Evolutionary conservation across 2,888 invertebrate species (phyloP).

Genomic region (Pammene aurita): DNA sequence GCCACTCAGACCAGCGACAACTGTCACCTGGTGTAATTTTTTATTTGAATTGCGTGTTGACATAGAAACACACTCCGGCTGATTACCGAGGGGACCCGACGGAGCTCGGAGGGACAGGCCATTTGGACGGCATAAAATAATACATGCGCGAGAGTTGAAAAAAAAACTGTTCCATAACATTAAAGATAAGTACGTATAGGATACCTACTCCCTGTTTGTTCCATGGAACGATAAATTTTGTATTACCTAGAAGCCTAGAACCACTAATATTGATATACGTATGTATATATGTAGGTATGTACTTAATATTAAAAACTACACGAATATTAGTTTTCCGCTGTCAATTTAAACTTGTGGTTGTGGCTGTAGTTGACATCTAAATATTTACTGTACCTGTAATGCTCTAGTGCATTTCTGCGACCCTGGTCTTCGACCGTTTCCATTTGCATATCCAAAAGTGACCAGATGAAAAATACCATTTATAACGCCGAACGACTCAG

Average conservation of each 20-base stretch:
- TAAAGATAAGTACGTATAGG: not conserved
- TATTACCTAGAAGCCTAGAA: too few relatives aligned
- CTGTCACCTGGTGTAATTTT: constrained; percentile 41
- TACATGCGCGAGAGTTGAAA: constrained; percentile 3
- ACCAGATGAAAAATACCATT: constrained; percentile 35
- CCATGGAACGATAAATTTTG: too few relatives aligned
- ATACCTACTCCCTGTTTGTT: too few relatives aligned
- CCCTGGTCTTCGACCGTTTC: constrained; percentile 45
- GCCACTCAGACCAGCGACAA: constrained; percentile 16
- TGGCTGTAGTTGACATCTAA: not conserved
- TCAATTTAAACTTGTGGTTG: not conserved
- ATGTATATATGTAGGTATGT: too few relatives aligned
- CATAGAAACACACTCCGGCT: constrained; percentile 69
- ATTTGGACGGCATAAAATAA: constrained; percentile 56
- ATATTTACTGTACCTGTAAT: not conserved
- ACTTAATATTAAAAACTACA: too few relatives aligned
- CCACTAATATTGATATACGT: too few relatives aligned
- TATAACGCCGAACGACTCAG: constrained; percentile 30
- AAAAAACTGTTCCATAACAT: not conserved
- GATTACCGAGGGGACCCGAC: constrained; percentile 61
- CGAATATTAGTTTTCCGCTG: not conserved
- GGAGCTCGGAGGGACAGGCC: constrained; percentile 61
- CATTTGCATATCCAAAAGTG: constrained; percentile 47
- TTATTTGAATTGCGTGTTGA: constrained; percentile 59
- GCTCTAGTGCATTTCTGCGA: constrained; percentile 53